Base-by-base conservation (phyloP, 2,113 vertebrate genomes). In the Setophaga kirtlandii region DNA sequence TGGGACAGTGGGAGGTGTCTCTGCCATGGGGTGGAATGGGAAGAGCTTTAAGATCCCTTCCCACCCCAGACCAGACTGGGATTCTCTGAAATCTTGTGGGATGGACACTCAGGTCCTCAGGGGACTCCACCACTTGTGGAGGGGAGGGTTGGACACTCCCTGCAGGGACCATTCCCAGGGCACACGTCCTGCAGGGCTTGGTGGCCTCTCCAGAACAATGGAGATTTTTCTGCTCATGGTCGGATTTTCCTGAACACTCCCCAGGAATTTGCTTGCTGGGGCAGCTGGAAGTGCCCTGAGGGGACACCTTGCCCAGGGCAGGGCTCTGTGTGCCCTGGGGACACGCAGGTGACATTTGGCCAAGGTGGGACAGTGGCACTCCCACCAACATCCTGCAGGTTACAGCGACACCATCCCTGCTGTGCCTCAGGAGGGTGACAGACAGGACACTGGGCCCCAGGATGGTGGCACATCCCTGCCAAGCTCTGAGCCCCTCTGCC, bases 191-290 rank as follows among this genome's bases (percentile, higher is more conserved):
- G 42, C 11, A 52, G 31, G 28, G 31, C 50, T 41, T 7, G 35
- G 55, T 8, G n/a, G 33, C 31, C 17, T 59, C 49, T 56, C 79
- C 4, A 5, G 11, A 19, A 7, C 3, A 5, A 7, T 3, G 7
- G 23, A 64, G 27, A 15, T 4, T 9, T 3, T 35, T 58, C n/a
- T 73, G 41, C 60, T 55, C 20, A 1, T 3, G 46, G 77, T 22
- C 0, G 1, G 59, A 17, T 52, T 60, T 50, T 9, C 50, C 37
- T 1, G 5, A 44, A 0, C 2, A 7, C 37, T 63, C 23, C 2
- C 1, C 39, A 42, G 64, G 49, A 49, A 17, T 35, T 6, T 33
- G 12, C 59, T 42, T 17, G 35, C 59, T 44, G 15, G 17, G 46
- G 33, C 37, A 78, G 27, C 3, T 5, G 3, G 22, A 62, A 46